Evolutionary conservation across 2,113 vertebrate species (phyloP), one percentile per base, ranked within the genome.

Genomic region (Clinocottus analis): DNA sequence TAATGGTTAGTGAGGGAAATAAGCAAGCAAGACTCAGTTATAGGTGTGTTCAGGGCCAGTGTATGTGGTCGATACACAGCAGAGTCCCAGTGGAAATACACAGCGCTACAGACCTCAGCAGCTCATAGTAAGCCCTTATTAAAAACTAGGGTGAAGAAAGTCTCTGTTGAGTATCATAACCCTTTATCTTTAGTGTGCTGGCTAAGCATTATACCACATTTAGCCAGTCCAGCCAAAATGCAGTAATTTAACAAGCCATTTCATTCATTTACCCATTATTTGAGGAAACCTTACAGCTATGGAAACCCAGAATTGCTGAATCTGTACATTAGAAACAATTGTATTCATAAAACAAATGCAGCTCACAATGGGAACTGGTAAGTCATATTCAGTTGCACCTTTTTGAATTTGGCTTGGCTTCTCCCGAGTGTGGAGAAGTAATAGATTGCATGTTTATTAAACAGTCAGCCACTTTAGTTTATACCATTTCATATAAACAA

Each of bases 71-170:
- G 66, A 88, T 90, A 83, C 72, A 72, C 79, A 80, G 69, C 68
- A 49, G 70, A 63, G 72, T 88, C 90, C 82, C 89, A 68, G 74
- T 70, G 89, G 92, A 88, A 87, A 87, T 80, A 41, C 79, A 82
- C 81, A 65, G 64, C 2, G 19, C 81, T 80, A 79, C 77, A 87
- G 80, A 90, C 87, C 86, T 89, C 76, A 33, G 76, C 87, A 84
- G 86, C 85, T 86, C 84, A 82, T 73, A 84, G 80, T 81, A 80
- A 75, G 84, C 51, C 75, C 72, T 90, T 89, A 89, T 91, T 90
- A 90, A 90, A 91, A 91, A 86, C 61, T 75, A 75, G 62, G 47
- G 41, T 85, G 73, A 69, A 74, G 63, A 43, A 69, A 80, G 72
- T 77, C 78, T 78, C 60, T 33, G 79, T 79, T 89, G 85, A 89